phyloP scores from a whole-genome alignment of 1,140 invertebrate genomes.

The Ruditapes philippinarum region DNA sequence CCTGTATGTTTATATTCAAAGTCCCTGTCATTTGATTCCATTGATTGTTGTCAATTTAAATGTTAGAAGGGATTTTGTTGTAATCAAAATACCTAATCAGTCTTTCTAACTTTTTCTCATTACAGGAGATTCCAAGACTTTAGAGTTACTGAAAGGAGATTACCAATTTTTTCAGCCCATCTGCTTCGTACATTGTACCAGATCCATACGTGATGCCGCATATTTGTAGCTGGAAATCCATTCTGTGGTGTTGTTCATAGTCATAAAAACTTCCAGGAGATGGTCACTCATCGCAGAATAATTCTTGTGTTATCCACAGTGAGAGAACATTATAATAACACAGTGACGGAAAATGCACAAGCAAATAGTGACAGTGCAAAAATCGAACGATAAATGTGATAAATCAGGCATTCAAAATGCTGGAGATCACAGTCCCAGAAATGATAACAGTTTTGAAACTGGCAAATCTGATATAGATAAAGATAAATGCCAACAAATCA shows the following conservation, averaged over 20 bases:
- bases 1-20: no score
- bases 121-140: constrained; percentile 89
- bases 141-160: constrained; percentile 89
- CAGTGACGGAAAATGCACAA: neutral
- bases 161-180: constrained; percentile 88
- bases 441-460: neutral
- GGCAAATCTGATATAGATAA: neutral
- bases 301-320: neutral
- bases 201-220: constrained; percentile 39
- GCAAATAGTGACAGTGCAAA: neutral
- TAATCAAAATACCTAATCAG: no score
- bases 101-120: constrained; percentile 72
- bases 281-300: neutral
- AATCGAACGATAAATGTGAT: neutral
- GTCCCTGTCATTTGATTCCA: no score
- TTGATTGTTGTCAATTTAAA: no score
- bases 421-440: no score
- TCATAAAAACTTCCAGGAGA: neutral
- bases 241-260: neutral
- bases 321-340: neutral
- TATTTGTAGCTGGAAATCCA: neutral
- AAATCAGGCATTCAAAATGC: neutral
- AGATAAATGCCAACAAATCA: neutral
- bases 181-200: constrained; percentile 88
- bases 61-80: no score